Evolutionary conservation across 2,113 vertebrate species (phyloP).

Genomic region (Malurus alboscapulatus): DNA sequence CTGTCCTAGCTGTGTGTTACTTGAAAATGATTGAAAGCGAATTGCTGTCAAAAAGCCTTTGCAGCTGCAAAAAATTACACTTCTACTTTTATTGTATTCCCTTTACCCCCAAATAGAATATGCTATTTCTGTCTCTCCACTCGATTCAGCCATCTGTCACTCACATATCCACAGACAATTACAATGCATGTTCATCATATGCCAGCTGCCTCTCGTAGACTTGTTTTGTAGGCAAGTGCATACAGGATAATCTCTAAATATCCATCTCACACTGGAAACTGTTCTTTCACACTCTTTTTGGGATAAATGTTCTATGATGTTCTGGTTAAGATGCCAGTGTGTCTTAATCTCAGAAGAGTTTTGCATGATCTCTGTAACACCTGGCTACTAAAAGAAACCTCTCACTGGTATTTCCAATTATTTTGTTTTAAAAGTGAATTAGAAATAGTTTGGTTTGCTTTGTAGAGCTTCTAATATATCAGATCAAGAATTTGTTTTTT

Average conservation of each 20-base stretch:
- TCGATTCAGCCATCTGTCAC: conserved; percentile 9
- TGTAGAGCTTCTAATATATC: neutral
- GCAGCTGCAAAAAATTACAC: conserved; percentile 22
- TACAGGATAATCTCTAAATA: neutral
- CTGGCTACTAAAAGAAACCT: neutral
- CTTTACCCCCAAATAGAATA: neutral
- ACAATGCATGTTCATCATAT: neutral
- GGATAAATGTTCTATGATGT: neutral
- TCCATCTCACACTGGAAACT: neutral
- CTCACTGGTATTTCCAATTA: neutral
- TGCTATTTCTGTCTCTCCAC: neutral
- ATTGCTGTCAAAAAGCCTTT: conserved; percentile 40
- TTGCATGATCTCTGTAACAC: neutral
- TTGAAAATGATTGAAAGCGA: neutral
- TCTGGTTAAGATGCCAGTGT: neutral
- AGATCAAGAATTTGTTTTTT: neutral
- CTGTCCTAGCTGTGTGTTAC: neutral
- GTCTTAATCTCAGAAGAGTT: neutral
- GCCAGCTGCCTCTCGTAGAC: neutral
- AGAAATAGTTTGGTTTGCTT: neutral
- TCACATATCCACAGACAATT: neutral
- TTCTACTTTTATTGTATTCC: conserved; percentile 12
- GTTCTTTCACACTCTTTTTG: neutral
- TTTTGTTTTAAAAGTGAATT: neutral
- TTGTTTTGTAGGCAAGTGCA: neutral